phyloP scores from a whole-genome alignment of 2,888 invertebrate genomes.

The Trichopria drosophilae region DNA sequence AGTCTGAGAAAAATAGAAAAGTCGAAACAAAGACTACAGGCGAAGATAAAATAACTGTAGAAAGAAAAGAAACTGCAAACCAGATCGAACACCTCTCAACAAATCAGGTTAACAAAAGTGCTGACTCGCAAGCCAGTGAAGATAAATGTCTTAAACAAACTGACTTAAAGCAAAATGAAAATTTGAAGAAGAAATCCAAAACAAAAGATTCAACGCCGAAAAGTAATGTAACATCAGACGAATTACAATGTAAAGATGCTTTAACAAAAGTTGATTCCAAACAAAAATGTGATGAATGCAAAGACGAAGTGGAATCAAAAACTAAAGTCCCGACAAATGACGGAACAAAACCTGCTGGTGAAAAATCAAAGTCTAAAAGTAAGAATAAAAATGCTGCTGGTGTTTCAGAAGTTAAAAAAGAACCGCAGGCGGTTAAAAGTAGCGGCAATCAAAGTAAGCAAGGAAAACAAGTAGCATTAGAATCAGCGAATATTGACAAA shows the following conservation, averaged over 20 bases:
- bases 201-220: constrained; percentile 13
- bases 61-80: constrained; percentile 19
- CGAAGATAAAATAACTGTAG: constrained; percentile 16
- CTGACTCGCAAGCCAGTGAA: constrained; percentile 17
- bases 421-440: constrained; percentile 7
- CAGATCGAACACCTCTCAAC: not conserved
- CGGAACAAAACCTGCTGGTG: constrained; percentile 15
- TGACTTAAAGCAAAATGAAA: constrained; percentile 14
- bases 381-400: constrained; percentile 50
- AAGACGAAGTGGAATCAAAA: constrained; percentile 8
- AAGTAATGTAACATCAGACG: constrained; percentile 20
- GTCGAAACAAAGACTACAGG: constrained; percentile 19
- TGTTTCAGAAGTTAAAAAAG: constrained; percentile 24
- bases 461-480: constrained; percentile 15
- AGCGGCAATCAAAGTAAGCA: constrained; percentile 52
- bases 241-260: constrained; percentile 12
- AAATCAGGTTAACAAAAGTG: constrained; percentile 19
- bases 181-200: constrained; percentile 12
- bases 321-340: constrained; percentile 8
- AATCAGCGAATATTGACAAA: not conserved
- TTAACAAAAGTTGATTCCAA: constrained; percentile 19
- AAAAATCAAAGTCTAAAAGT: constrained; percentile 41
- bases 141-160: constrained; percentile 3
- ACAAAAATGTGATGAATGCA: constrained; percentile 8
- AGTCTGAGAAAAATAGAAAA: constrained; percentile 18